Evolutionary conservation across 2,113 vertebrate species (phyloP).

Genomic region (Cavia aperea): DNA sequence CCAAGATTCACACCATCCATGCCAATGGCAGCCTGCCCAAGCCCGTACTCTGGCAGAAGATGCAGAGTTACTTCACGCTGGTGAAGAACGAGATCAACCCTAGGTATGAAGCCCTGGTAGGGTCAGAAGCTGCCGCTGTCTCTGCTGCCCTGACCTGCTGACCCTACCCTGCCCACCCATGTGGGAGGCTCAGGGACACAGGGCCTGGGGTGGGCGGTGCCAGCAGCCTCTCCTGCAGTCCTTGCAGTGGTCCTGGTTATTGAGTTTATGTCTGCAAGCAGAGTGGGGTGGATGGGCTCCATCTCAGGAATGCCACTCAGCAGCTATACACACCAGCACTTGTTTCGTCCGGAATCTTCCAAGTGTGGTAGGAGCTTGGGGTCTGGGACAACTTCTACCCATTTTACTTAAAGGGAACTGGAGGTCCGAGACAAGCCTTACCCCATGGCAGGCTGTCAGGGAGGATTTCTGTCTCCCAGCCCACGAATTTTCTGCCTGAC

Average conservation of each 20-base stretch:
- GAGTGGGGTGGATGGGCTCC: not conserved
- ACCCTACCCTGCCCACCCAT: accelerated
- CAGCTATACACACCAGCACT: not conserved
- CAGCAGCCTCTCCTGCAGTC: not conserved
- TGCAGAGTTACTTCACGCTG: conserved; percentile 89
- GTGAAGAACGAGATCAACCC: conserved; percentile 88
- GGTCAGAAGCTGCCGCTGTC: not conserved
- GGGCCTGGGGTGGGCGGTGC: not conserved
- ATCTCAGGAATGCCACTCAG: not conserved
- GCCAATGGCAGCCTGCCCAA: conserved; percentile 93
- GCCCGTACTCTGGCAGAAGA: conserved; percentile 93
- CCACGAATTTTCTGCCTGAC: not conserved
- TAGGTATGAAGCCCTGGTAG: conserved; percentile 80
- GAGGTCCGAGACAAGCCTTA: not conserved
- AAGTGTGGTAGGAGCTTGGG: not conserved
- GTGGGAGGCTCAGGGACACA: not conserved
- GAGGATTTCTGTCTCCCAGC: not conserved
- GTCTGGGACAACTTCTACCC: not conserved
- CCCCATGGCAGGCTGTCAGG: not conserved
- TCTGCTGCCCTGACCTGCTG: not conserved
- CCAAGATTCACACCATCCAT: conserved; percentile 92
- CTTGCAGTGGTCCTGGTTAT: not conserved
- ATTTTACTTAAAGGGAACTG: not conserved
- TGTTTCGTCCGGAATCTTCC: not conserved
- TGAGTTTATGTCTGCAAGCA: not conserved